Evolutionary conservation across 2,113 vertebrate species (phyloP).

Genomic region (Actenoides hombroni): DNA sequence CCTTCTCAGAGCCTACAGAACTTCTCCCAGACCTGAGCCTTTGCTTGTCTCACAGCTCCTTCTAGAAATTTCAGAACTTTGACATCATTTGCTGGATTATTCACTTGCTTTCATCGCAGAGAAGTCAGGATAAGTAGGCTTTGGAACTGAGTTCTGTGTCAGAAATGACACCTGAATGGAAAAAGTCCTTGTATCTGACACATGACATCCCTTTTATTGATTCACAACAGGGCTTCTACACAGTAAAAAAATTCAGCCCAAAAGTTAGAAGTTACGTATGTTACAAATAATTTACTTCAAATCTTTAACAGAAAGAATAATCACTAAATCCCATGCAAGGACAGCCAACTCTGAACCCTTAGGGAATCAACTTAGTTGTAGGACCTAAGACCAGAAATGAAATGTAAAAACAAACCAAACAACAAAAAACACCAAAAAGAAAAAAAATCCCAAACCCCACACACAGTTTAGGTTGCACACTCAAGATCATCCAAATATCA

Average conservation of each 20-base stretch:
- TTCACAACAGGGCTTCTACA: not conserved
- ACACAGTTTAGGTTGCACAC: not conserved
- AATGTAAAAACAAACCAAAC: not conserved
- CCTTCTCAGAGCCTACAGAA: not conserved
- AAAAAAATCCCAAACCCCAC: accelerated
- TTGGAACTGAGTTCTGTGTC: not conserved
- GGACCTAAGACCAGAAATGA: not conserved
- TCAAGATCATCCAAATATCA: not conserved
- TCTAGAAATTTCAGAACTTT: not conserved
- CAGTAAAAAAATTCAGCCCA: not conserved
- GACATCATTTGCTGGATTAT: not conserved
- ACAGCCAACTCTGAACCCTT: not conserved
- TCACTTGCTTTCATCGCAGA: not conserved
- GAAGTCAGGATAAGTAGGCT: not conserved
- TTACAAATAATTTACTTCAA: not conserved
- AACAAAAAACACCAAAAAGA: not conserved
- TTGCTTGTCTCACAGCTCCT: not conserved
- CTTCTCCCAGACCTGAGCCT: not conserved
- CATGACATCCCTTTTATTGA: not conserved
- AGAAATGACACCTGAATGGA: not conserved
- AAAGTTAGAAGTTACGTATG: not conserved
- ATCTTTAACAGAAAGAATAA: not conserved
- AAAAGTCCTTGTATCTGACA: not conserved
- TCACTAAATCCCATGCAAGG: not conserved
- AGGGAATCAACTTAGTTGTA: not conserved